Evolutionary conservation across 2,113 vertebrate species (phyloP), one percentile per base, ranked within the genome.

Genomic region (Corythaeola cristata): DNA sequence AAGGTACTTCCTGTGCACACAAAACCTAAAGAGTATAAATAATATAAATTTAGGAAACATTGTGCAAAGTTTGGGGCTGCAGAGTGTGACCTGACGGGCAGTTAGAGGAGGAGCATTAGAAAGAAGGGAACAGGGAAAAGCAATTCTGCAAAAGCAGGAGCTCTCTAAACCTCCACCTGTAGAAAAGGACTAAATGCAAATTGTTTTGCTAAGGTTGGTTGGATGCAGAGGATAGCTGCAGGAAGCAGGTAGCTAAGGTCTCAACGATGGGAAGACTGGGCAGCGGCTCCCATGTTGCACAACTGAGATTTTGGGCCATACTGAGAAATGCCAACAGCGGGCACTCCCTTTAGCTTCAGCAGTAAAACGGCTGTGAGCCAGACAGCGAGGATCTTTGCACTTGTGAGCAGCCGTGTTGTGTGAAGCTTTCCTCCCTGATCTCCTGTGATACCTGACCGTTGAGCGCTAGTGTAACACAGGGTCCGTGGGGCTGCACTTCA

Each of bases 391-490:
- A 44, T 12, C 20, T 11, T 6, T 2, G 14, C 8, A 3, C 8
- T 14, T 16, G 27, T 39, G 58, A 55, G 60, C 23, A n/a, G 49
- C 44, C 2, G 1, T 12, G 32, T 6, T 21, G 56, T 4, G 0
- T 1, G 27, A 35, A 66, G 39, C n/a, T 47, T 20, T 19, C 3
- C 49, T 47, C 18, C 41, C 28, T 7, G 15, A 5, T 5, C 24
- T 8, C 3, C 59, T 6, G 20, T 7, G 68, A 24, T 18, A 33
- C 27, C 35, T 14, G 28, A 8, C 58, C 7, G 7, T 6, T 1
- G 24, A 2, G 41, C 21, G 5, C 39, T 12, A 44, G 35, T 0
- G 8, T 12, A 26, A 9, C 24, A 2, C 0, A 0, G 39, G 52
- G 15, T 24, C 5, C 0, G 1, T 15, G 76, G 63, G 64, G 33